phyloP scores from a whole-genome alignment of 2,113 vertebrate species.

The Toxotes chatareus region DNA sequence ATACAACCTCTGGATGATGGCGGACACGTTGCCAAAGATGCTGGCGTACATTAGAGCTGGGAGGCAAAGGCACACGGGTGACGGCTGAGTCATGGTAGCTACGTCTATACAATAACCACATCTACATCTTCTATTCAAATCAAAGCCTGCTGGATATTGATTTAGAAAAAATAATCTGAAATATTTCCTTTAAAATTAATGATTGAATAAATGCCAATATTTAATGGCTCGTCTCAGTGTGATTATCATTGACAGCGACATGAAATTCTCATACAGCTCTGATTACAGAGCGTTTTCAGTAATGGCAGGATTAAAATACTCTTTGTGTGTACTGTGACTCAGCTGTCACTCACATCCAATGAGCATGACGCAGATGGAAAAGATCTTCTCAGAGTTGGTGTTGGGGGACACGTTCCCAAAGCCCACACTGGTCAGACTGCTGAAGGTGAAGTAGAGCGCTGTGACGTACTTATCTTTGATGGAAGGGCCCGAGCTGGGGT shows the following conservation, averaged over 20 bases:
- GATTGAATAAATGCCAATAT: background rate
- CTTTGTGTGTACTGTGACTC: background rate
- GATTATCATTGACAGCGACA: background rate
- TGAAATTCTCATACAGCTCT: background rate
- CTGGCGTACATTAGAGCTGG: conserved; percentile 98
- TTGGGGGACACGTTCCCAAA: conserved; percentile 99
- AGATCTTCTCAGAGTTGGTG: conserved; percentile 99
- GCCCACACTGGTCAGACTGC: conserved; percentile 98
- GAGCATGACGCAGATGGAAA: conserved; percentile 99
- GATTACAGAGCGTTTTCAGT: background rate
- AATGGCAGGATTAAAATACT: background rate
- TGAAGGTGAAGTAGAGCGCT: conserved; percentile 99
- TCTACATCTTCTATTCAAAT: background rate
- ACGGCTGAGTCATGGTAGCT: background rate
- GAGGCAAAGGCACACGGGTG: conserved; percentile 30
- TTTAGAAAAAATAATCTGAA: too few species aligned
- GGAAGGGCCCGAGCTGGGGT: conserved; percentile 94
- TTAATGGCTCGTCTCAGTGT: background rate
- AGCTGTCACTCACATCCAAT: conserved; percentile 94
- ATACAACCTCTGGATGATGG: conserved; percentile 99
- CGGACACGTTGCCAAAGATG: conserved; percentile 98
- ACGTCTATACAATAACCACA: background rate
- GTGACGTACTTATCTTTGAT: conserved; percentile 99
- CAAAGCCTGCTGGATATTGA: background rate
- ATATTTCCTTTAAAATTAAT: background rate